A percentile compares a stretch with the other conserved stretches of the same genome.
Evolutionary conservation across 1,140 invertebrate species (phyloP).

Genomic region (Phymorhynchus buccinoides): DNA sequence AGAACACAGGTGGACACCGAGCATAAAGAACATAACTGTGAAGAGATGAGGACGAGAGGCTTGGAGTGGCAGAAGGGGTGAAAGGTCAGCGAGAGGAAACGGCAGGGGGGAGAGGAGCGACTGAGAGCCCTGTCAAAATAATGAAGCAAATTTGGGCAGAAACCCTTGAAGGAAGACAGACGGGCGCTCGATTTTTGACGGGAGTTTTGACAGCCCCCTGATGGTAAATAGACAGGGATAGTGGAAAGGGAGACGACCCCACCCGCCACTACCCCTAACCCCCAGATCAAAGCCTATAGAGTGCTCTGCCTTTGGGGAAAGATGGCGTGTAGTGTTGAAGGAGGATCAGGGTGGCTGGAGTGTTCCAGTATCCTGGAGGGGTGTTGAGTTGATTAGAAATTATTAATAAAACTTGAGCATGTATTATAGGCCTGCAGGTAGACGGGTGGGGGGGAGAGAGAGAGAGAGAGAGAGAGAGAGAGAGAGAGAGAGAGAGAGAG

Average conservation of each 20-base stretch:
- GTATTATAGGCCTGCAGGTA: too few species aligned
- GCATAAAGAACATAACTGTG: too few species aligned
- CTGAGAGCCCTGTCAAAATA: constrained; percentile 29
- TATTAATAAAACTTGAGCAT: background rate
- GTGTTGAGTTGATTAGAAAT: background rate
- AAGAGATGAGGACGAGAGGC: background rate
- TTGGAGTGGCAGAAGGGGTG: background rate
- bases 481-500: background rate
- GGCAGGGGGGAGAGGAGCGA: background rate
- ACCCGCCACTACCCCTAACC: too few species aligned
- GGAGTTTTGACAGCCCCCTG: constrained; percentile 23
- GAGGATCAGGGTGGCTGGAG: too few species aligned
- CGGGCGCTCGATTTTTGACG: constrained; percentile 5
- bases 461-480: background rate
- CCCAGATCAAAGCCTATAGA: constrained; percentile 6
- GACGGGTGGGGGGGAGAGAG: too few species aligned
- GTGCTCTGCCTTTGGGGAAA: background rate
- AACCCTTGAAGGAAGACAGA: constrained; percentile 20
- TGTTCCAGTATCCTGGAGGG: background rate
- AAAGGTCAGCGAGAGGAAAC: background rate
- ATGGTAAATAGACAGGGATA: constrained; percentile 29
- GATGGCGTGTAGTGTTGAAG: background rate
- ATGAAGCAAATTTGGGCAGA: constrained; percentile 17
- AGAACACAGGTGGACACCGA: too few species aligned
- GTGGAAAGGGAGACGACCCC: background rate